Conservation (phyloP, 2,797 vertebrate genomes). For the Melanotaenia boesemani region DNA sequence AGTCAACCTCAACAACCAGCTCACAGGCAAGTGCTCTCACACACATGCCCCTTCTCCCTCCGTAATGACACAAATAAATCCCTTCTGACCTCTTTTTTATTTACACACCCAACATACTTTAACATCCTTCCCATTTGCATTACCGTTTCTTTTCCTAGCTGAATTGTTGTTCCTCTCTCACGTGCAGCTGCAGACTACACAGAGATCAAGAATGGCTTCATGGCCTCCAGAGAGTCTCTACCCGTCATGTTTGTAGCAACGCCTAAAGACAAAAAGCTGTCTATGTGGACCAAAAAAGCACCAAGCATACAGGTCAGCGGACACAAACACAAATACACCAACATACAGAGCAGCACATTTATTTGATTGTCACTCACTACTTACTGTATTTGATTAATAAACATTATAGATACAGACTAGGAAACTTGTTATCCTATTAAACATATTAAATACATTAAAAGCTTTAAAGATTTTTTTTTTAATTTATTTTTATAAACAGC, state of each 20-base stretch:
- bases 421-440: not conserved
- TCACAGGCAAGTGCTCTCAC: constrained; percentile 85
- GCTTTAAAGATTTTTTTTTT: not conserved
- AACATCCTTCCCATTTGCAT: constrained; percentile 59
- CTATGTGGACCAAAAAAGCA: constrained; percentile 89
- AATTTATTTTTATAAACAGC: constrained; percentile 78
- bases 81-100: constrained; percentile 56
- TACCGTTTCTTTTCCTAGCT: constrained; percentile 19
- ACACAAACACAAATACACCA: constrained; percentile 19
- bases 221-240: constrained; percentile 85
- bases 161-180: constrained; percentile 63
- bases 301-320: constrained; percentile 90
- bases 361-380: constrained; percentile 16
- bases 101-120: constrained; percentile 53
- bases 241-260: constrained; percentile 94
- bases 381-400: constrained; percentile 4
- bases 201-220: constrained; percentile 92
- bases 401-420: not conserved
- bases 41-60: constrained; percentile 14
- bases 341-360: constrained; percentile 29
- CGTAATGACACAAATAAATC: constrained; percentile 48
- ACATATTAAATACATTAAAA: not conserved
- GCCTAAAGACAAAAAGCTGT: constrained; percentile 89
- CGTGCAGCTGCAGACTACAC: constrained; percentile 86
- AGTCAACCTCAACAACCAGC: constrained; percentile 90